Evolutionary conservation across 53 echinoderm and acorn worm genomes (phyloP).

Genomic region (Echinarachnius parma): DNA sequence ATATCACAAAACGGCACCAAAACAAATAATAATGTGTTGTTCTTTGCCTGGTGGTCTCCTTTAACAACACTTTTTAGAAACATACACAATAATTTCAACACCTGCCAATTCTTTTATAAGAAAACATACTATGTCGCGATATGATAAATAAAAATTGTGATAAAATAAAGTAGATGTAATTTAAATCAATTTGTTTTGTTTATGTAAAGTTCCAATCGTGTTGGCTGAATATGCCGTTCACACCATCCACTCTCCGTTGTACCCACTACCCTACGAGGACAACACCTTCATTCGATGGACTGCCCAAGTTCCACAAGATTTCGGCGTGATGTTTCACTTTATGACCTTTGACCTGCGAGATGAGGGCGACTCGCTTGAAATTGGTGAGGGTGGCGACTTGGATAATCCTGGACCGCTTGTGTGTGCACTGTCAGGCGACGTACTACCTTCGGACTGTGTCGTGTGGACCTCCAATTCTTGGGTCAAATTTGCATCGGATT

Average conservation of each 20-base stretch:
- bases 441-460: not conserved
- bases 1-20: too few species aligned
- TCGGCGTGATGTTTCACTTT: slow-evolving; percentile 10
- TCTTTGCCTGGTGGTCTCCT: too few species aligned
- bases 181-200: too few species aligned
- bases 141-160: too few species aligned
- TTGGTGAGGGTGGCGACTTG: not conserved
- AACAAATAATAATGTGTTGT: too few species aligned
- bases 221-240: slow-evolving; percentile 3
- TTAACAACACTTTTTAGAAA: too few species aligned
- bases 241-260: not conserved
- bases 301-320: not conserved
- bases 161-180: too few species aligned
- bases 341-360: slow-evolving; percentile 10
- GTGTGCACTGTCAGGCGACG: not conserved
- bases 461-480: slow-evolving; percentile 5
- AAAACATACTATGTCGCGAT: too few species aligned
- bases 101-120: too few species aligned
- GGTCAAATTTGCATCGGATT: slow-evolving; percentile 5
- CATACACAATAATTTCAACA: too few species aligned
- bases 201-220: slow-evolving; percentile 6
- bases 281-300: slow-evolving; percentile 22
- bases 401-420: not conserved
- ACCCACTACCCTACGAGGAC: slow-evolving; percentile 34
- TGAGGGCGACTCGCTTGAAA: not conserved